Evolutionary conservation across 2,113 vertebrate genomes (phyloP).

Genomic region (Rhinoptilus africanus): DNA sequence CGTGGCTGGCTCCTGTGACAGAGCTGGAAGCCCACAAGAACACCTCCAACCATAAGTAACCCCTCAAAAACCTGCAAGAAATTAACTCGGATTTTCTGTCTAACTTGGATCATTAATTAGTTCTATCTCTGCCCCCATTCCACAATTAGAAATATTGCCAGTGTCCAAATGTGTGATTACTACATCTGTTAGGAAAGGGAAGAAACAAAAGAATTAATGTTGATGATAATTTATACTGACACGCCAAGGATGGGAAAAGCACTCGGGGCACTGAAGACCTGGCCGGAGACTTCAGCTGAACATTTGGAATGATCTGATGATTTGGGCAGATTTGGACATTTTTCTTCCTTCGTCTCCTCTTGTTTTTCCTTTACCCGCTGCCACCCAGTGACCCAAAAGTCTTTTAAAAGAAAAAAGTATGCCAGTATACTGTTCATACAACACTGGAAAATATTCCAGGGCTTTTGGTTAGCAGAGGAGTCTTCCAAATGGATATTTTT

Average conservation of each 20-base stretch:
- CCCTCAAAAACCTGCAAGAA: constrained; percentile 41
- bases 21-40: not conserved
- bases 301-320: constrained; percentile 3
- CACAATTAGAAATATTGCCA: constrained; percentile 50
- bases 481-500: not conserved
- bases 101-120: constrained; percentile 62
- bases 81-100: constrained; percentile 16
- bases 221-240: constrained; percentile 66
- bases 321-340: not conserved
- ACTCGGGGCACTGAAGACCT: constrained; percentile 32
- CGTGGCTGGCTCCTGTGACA: not conserved
- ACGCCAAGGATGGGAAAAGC: constrained; percentile 7
- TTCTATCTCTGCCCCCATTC: constrained; percentile 17
- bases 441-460: not conserved
- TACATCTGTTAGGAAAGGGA: constrained; percentile 63
- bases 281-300: constrained; percentile 9
- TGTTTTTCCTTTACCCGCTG: not conserved
- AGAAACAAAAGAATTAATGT: constrained; percentile 59
- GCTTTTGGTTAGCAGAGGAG: not conserved
- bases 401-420: not conserved
- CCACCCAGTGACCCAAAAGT: not conserved
- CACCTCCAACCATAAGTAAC: not conserved
- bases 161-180: constrained; percentile 43
- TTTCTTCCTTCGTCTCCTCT: not conserved
- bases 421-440: not conserved